Percentiles rank a stretch among this genome's conserved stretches.
Conservation (phyloP, 2,113 vertebrate genomes). For the Mastomys coucha region DNA sequence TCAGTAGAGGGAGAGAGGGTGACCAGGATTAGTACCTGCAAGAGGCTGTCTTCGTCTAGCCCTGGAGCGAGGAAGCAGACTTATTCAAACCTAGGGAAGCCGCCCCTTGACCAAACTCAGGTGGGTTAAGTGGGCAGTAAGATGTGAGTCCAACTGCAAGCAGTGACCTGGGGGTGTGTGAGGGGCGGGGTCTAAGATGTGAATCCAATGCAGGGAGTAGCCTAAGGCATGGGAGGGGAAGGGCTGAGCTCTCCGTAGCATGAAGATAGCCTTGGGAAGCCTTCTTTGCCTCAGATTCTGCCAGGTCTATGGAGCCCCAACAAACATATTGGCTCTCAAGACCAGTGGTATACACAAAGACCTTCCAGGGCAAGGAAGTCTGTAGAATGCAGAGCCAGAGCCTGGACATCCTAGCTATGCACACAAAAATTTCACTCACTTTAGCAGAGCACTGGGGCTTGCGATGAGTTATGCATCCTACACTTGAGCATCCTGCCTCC, state of each 20-base stretch:
- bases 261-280: too few relatives aligned
- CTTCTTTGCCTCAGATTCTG: neutral
- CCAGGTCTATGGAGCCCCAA: neutral
- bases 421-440: neutral
- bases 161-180: neutral
- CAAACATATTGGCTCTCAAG: neutral
- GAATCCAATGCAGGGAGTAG: too few relatives aligned
- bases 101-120: neutral
- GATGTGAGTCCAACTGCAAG: too few relatives aligned
- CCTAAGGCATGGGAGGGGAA: neutral
- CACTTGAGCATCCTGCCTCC: neutral
- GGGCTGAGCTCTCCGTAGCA: accelerated
- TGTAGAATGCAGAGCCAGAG: neutral
- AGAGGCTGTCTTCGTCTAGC: neutral
- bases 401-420: neutral
- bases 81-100: neutral
- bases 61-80: neutral
- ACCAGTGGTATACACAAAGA: neutral
- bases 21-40: neutral
- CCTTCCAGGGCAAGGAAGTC: neutral
- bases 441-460: neutral
- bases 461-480: neutral
- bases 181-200: neutral
- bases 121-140: neutral
- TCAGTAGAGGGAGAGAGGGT: accelerated